Base-by-base conservation (phyloP, 2,797 vertebrate genomes). In the Myotis daubentonii region DNA sequence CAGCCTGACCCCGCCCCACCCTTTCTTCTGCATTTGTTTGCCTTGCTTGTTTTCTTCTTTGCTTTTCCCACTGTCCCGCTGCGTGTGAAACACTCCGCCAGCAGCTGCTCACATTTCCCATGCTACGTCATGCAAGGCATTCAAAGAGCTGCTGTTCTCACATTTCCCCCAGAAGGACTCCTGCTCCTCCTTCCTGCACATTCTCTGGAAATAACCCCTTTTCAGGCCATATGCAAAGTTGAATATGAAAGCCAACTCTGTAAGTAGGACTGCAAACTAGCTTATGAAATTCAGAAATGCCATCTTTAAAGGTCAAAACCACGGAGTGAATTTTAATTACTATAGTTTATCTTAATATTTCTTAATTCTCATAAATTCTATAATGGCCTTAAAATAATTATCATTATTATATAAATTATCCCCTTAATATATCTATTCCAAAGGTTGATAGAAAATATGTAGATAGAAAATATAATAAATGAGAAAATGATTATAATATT, bases 71-170 rank as follows among this genome's bases (percentile, higher is more conserved):
- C 79, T 95, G 91, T 16, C 79, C 38, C 0, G 11, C 75, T 83
- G 94, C 33, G 6, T 92, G 71, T 72, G 96, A 96, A 97, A 82
- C 95, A 57, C 93, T 96, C 92, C 1, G 66, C 95, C 92, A 36
- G 66, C 60, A 92, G 90, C 60, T 96, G 93, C 75, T 87, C 93
- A 12, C 75, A 94, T 95, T 97, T 98, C 94, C 89, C 96, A 96
- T 36, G 94, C 97, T 94, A 97, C 93, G 96, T 93, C 81, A 94
- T 60, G 20, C 57, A 71, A 75, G 44, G 85, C 89, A 93, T 94
- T 95, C 95, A 97, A 97, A 87, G 47, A 96, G 92, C 95, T 70
- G 87, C 76, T 97, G 94, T 93, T 97, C 70, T 97, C 76, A 81
- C 96, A 41, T 82, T n/a, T 79, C 94, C 93, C 75, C 85, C 89